phyloP scores from a whole-genome alignment of 2,888 invertebrate species.

The Cactoblastis cactorum region DNA sequence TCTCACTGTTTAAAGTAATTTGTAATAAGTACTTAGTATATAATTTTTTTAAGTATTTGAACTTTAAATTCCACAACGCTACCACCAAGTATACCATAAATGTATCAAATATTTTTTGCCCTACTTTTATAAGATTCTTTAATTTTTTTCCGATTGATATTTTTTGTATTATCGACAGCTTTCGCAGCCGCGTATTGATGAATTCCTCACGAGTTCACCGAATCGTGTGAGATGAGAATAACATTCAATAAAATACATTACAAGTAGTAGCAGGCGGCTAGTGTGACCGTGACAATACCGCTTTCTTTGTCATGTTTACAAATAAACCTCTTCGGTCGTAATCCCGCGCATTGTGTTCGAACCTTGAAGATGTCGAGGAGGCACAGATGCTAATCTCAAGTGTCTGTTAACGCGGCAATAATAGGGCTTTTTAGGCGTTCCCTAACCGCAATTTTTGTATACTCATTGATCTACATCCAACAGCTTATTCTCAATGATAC shows the following conservation, averaged over 20 bases:
- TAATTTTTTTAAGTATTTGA: too few species aligned
- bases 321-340: conserved; percentile 74
- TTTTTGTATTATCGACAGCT: conserved; percentile 38
- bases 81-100: conserved; percentile 4
- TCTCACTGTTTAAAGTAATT: too few species aligned
- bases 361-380: conserved; percentile 64
- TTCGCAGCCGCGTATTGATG: conserved; percentile 38
- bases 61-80: too few species aligned
- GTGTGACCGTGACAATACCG: conserved; percentile 62
- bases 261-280: conserved; percentile 51
- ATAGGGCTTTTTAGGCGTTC: conserved; percentile 64
- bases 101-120: not conserved
- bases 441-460: conserved; percentile 56
- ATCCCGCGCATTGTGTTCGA: conserved; percentile 70
- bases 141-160: conserved; percentile 18
- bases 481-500: conserved; percentile 55
- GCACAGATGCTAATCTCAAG: conserved; percentile 79
- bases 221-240: conserved; percentile 58
- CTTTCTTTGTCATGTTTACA: conserved; percentile 75
- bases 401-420: conserved; percentile 75
- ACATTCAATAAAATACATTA: conserved; percentile 68
- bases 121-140: conserved; percentile 5
- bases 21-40: too few species aligned
- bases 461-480: conserved; percentile 53
- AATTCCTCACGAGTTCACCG: conserved; percentile 62